These are phyloP conservation scores for Karalla daura DNA, from an alignment of 2,797 vertebrate genomes.

Conservation along the genomic window DNA sequence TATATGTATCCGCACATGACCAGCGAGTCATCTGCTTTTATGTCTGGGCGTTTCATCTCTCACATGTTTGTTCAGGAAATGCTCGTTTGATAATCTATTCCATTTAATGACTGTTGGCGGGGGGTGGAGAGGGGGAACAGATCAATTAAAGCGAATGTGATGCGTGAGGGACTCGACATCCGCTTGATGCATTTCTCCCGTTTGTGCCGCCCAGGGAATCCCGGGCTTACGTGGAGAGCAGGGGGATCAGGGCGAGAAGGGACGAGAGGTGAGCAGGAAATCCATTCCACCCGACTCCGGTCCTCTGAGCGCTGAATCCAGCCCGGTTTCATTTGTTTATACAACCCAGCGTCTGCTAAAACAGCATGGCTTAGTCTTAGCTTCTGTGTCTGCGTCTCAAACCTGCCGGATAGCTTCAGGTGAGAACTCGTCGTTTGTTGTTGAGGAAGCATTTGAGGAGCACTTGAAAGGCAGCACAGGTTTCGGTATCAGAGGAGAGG, in stretches of 20 bases:
- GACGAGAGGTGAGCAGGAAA: slow-evolving; percentile 81
- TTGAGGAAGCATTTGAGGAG: too few relatives aligned
- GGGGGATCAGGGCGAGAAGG: slow-evolving; percentile 83
- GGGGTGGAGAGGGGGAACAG: neutral
- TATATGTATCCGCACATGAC: slow-evolving; percentile 1
- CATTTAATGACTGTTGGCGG: too few relatives aligned
- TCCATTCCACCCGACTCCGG: neutral
- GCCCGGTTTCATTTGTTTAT: neutral
- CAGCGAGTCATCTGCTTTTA: too few relatives aligned
- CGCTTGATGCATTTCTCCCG: slow-evolving; percentile 2
- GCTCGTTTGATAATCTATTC: neutral
- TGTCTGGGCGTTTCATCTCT: too few relatives aligned
- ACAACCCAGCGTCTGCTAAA: too few relatives aligned
- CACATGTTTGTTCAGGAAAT: neutral
- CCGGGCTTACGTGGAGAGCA: slow-evolving; percentile 81
- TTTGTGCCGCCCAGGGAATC: slow-evolving; percentile 81
- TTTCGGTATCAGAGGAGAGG: too few relatives aligned
- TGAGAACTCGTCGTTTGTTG: too few relatives aligned
- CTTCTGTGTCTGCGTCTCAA: too few relatives aligned
- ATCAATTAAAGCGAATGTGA: neutral
- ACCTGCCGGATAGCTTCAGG: too few relatives aligned
- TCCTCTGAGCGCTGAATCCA: neutral
- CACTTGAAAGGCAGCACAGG: too few relatives aligned
- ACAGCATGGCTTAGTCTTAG: too few relatives aligned
- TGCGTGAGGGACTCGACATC: neutral